Evolutionary conservation across 2,113 vertebrate species (phyloP).

Genomic region (Anseranas semipalmata): DNA sequence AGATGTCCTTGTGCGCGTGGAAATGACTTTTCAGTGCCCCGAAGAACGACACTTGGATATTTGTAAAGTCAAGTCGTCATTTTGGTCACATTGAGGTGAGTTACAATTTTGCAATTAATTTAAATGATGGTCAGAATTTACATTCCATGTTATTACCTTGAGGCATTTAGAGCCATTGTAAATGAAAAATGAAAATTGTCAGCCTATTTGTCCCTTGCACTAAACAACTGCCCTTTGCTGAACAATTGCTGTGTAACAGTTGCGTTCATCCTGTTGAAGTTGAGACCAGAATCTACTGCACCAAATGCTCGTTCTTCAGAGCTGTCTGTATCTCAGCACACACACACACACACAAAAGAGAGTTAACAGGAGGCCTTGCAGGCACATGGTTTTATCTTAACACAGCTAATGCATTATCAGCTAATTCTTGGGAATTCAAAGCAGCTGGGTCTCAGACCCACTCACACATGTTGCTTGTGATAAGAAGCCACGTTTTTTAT

Average conservation of each 20-base stretch:
- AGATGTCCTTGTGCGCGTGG: background rate
- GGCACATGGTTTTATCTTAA: constrained; percentile 26
- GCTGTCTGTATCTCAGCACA: background rate
- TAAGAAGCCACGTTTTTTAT: constrained; percentile 22
- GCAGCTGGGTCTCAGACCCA: background rate
- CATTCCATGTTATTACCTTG: background rate
- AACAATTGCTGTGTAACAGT: background rate
- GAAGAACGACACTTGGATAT: background rate
- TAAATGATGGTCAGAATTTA: background rate
- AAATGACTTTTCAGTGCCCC: constrained; percentile 2
- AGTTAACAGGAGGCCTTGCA: constrained; percentile 18
- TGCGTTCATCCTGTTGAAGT: background rate
- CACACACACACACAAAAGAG: background rate
- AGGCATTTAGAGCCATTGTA: background rate
- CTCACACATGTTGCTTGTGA: background rate
- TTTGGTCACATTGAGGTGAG: background rate
- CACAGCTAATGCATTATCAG: constrained; percentile 5
- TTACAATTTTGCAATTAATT: constrained; percentile 13
- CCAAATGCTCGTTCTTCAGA: constrained; percentile 15
- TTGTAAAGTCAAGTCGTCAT: background rate
- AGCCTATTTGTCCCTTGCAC: background rate
- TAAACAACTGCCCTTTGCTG: background rate
- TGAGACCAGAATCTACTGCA: background rate
- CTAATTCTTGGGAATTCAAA: constrained; percentile 50
- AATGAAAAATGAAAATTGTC: background rate